Evolutionary conservation across 2,797 vertebrate genomes (phyloP), one percentile per base, ranked within the genome.

Genomic region (Momotus momota): DNA sequence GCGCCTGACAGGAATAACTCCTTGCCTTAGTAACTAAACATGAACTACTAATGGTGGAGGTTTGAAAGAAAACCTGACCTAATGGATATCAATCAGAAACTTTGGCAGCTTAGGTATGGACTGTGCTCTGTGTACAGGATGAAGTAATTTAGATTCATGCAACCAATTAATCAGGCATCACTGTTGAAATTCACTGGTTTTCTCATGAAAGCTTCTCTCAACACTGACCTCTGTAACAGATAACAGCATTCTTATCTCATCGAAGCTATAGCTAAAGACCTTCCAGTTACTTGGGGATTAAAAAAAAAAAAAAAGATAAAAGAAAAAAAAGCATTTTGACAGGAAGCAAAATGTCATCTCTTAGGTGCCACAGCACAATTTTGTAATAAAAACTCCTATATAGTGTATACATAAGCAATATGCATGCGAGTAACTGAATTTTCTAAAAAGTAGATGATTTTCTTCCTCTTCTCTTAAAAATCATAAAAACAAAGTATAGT

Each of bases 1-100:
- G 31, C 80, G 78, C 80, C 61, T 93, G 90, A 91, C 69, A 91
- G 58, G 33, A 96, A 87, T 90, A 90, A 93, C 86, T 77, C 79
- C 55, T 79, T 95, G 64, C 49, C 49, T 94, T 84, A 71, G 67
- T 81, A 88, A 82, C 78, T 77, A 82, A 96, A 95, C 58, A 78
- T 54, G 45, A 86, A 74, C 91, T 64, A 72, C 46, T 75, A 60
- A 38, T 33, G 57, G 48, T 60, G 16, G 19, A 35, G 25, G 25
- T 33, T 82, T 86, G 69, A 78, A 95, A 84, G 58, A 33, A 91
- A 94, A 93, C 27, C 49, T 86, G 72, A 89, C 64, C 46, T 61
- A 94, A 94, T 15, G 57, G 81, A 46, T 61, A 62, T 78, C 83
- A 69, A 58, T 6, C 41, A 31, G 57, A 80, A 95, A 60, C 40